Evolutionary conservation across 2,888 invertebrate species (phyloP).

Genomic region (Copidosoma aretas): DNA sequence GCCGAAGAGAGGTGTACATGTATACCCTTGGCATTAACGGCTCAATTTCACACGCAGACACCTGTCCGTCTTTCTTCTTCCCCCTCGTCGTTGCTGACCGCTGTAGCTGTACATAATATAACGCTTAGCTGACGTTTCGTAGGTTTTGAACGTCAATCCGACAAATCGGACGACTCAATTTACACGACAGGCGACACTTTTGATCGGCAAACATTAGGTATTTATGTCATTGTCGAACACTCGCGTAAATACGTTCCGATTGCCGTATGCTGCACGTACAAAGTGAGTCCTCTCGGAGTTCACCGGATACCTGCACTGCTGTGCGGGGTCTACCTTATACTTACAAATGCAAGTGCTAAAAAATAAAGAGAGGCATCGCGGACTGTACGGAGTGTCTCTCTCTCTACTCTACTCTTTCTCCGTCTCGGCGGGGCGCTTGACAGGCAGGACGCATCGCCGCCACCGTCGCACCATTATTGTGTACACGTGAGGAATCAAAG

Average conservation of each 20-base stretch:
- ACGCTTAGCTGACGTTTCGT: too few relatives aligned
- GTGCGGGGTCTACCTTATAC: neutral
- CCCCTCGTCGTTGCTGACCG: neutral
- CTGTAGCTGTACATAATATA: too few relatives aligned
- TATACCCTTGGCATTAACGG: conserved; percentile 53
- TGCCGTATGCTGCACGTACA: conserved; percentile 13
- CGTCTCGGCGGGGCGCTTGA: conserved; percentile 35
- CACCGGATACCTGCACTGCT: neutral
- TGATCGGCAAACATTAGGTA: too few relatives aligned
- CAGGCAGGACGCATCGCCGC: conserved; percentile 43
- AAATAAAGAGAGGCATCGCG: conserved; percentile 5
- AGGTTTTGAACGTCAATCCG: too few relatives aligned
- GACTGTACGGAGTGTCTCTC: conserved; percentile 27
- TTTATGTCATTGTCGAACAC: too few relatives aligned
- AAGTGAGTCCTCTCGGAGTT: too few relatives aligned
- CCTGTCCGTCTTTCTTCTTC: conserved; percentile 39
- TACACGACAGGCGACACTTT: too few relatives aligned
- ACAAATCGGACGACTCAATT: too few relatives aligned
- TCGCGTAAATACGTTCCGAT: neutral
- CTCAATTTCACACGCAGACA: conserved; percentile 57
- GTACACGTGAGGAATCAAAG: conserved; percentile 30
- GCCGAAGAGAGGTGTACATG: conserved; percentile 37
- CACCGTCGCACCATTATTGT: conserved; percentile 22
- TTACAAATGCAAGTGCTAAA: neutral
- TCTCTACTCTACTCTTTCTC: neutral